These are phyloP conservation scores for Daubentonia madagascariensis DNA, from an alignment of 2,113 vertebrate genomes.

Conservation along the genomic window DNA sequence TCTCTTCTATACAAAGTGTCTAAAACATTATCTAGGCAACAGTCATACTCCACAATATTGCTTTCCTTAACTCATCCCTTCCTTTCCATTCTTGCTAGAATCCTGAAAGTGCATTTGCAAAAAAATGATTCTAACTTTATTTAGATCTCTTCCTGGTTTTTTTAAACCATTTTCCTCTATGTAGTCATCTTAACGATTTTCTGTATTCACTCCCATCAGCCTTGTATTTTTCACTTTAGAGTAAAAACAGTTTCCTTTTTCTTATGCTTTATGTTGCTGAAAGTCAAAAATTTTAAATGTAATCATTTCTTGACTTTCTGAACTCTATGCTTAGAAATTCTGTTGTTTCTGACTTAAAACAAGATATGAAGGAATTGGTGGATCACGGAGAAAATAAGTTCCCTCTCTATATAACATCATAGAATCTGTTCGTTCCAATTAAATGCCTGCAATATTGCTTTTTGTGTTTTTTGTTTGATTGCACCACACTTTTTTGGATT, in stretches of 20 bases:
- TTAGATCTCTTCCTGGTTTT: not conserved
- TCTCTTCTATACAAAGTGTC: not conserved
- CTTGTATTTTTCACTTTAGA: not conserved
- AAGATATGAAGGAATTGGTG: not conserved
- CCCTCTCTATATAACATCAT: not conserved
- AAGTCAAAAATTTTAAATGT: not conserved
- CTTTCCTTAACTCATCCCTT: not conserved
- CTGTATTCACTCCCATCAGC: not conserved
- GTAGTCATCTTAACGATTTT: not conserved
- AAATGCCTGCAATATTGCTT: not conserved
- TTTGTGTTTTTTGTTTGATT: not conserved
- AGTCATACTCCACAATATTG: not conserved
- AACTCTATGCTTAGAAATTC: not conserved
- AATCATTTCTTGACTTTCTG: not conserved
- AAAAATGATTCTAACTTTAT: not conserved
- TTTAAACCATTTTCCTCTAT: not conserved
- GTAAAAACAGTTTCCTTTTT: not conserved
- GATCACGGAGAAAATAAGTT: not conserved
- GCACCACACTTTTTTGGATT: not conserved
- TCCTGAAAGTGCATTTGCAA: not conserved
- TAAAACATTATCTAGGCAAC: not conserved
- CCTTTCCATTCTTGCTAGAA: not conserved
- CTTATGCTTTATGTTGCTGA: not conserved
- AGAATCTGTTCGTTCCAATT: not conserved
- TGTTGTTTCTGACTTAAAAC: not conserved